Percentiles rank a stretch among this genome's conserved stretches.
These are phyloP conservation scores for Carcina quercana DNA, from an alignment of 2,888 invertebrate genomes.

Conservation along the genomic window DNA sequence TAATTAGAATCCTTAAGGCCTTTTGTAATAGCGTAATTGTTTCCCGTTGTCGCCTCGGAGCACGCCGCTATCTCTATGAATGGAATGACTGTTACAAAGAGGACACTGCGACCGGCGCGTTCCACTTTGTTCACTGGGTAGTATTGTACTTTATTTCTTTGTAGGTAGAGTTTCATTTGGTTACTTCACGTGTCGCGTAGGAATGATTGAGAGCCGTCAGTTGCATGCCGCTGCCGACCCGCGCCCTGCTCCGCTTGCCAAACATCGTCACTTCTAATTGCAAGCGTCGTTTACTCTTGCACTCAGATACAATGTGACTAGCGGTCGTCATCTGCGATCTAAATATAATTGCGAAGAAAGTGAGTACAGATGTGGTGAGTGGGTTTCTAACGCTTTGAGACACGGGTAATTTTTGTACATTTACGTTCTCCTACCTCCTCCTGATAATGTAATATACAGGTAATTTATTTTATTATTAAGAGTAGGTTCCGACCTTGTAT, in stretches of 20 bases:
- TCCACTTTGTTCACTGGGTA: conserved; percentile 30
- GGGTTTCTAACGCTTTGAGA: no score
- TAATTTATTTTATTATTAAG: no score
- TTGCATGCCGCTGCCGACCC: conserved; percentile 49
- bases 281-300: conserved; percentile 52
- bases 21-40: conserved; percentile 64
- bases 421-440: no score
- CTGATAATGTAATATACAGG: no score
- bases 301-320: conserved; percentile 29
- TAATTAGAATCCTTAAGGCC: conserved; percentile 66
- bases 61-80: conserved; percentile 55
- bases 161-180: conserved; percentile 32
- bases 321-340: conserved; percentile 24
- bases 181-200: conserved; percentile 28
- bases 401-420: no score
- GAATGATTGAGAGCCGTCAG: conserved; percentile 59
- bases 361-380: no score
- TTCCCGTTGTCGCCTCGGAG: conserved; percentile 58
- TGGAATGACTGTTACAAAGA: conserved; percentile 54
- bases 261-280: conserved; percentile 60
- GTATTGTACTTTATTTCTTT: conserved; percentile 33
- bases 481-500: no score
- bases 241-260: conserved; percentile 49
- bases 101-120: conserved; percentile 37
- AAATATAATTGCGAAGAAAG: not conserved